These are phyloP conservation scores for Mycalesis mineus DNA, from an alignment of 2,888 invertebrate species.

Conservation along the genomic window DNA sequence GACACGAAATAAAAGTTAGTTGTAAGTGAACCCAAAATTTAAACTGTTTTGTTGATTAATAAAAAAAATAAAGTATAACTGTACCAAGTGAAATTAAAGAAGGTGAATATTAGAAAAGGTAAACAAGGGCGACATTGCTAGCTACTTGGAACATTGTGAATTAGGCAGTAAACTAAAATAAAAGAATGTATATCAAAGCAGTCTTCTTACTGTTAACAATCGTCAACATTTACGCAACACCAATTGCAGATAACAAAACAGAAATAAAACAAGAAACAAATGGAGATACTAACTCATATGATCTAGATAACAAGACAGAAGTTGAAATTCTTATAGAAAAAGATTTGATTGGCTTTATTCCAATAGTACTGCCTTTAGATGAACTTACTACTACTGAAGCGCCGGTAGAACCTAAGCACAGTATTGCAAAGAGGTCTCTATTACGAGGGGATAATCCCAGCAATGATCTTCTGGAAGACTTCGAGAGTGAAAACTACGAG, in stretches of 20 bases:
- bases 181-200: constrained; percentile 23
- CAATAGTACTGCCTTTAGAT: constrained; percentile 44
- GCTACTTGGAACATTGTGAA: no score
- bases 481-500: constrained; percentile 53
- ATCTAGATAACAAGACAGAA: constrained; percentile 41
- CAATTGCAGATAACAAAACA: constrained; percentile 46
- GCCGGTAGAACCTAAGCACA: constrained; percentile 42
- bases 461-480: constrained; percentile 57
- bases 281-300: constrained; percentile 25
- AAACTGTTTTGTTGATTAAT: no score
- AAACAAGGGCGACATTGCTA: no score
- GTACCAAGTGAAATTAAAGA: background rate
- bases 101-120: no score
- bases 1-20: background rate
- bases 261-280: constrained; percentile 26
- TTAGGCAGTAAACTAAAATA: no score
- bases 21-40: no score
- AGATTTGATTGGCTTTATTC: constrained; percentile 52
- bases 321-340: constrained; percentile 43
- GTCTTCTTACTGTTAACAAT: constrained; percentile 38
- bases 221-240: constrained; percentile 40
- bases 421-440: constrained; percentile 55
- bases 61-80: background rate
- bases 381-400: constrained; percentile 36
- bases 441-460: constrained; percentile 56